Evolutionary conservation across 2,113 vertebrate genomes (phyloP).

Genomic region (Ophthalmolycus amberensis): DNA sequence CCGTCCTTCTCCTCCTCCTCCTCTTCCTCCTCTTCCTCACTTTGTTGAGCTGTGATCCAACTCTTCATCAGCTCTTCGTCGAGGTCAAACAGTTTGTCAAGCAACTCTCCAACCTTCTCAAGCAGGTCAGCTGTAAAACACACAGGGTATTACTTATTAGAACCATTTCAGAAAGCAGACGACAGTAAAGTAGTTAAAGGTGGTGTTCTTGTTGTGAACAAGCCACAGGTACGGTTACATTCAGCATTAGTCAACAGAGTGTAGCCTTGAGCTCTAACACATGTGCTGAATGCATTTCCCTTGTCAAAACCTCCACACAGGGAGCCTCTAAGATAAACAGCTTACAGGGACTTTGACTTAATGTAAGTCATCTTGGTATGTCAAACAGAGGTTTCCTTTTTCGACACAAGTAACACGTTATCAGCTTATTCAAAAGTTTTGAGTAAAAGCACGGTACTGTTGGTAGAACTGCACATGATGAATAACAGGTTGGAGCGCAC

Average conservation of each 20-base stretch:
- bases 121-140: conserved; percentile 89
- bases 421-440: neutral
- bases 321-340: neutral
- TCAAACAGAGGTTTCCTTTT: neutral
- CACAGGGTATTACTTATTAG: neutral
- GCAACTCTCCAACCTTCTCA: conserved; percentile 93
- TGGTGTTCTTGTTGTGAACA: neutral
- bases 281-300: neutral
- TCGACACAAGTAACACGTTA: neutral
- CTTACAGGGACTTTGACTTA: neutral
- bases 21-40: conserved; percentile 22
- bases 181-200: neutral
- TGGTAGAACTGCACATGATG: conserved; percentile 97
- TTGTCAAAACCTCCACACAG: neutral
- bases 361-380: neutral
- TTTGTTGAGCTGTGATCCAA: conserved; percentile 85
- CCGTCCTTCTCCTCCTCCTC: conserved; percentile 45
- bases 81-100: conserved; percentile 96
- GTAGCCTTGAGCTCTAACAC: neutral
- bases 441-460: conserved; percentile 81
- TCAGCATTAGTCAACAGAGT: neutral
- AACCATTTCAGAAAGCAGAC: conserved; percentile 10
- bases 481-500: conserved; percentile 90
- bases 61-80: conserved; percentile 94
- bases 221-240: neutral